Evolutionary conservation across 92 coral and sea anemone genomes (phyloP).

Genomic region (Siderastrea radians): DNA sequence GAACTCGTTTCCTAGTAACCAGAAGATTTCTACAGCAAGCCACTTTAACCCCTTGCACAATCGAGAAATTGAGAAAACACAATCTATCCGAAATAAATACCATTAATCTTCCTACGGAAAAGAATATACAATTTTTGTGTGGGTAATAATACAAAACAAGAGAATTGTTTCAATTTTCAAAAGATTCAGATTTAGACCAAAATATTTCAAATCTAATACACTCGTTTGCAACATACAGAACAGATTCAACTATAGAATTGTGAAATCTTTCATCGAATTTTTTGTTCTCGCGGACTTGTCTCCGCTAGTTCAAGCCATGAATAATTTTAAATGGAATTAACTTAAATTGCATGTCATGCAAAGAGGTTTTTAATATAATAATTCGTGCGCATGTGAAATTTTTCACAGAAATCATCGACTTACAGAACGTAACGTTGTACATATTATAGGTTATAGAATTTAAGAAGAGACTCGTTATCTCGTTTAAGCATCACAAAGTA

Average conservation of each 20-base stretch:
- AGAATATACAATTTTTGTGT: slow-evolving; percentile 13
- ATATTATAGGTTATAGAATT: slow-evolving; percentile 40
- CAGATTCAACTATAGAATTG: slow-evolving; percentile 17
- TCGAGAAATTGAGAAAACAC: not conserved
- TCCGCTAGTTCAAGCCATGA: slow-evolving; percentile 2
- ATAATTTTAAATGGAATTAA: slow-evolving; percentile 65
- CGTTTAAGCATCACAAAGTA: slow-evolving; percentile 7
- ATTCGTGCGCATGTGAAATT: slow-evolving; percentile 28
- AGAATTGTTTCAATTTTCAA: slow-evolving; percentile 21
- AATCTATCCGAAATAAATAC: slow-evolving; percentile 3
- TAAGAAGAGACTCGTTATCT: slow-evolving; percentile 31
- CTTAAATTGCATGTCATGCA: slow-evolving; percentile 45
- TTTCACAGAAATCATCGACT: slow-evolving; percentile 26
- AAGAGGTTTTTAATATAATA: slow-evolving; percentile 77
- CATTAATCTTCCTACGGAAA: slow-evolving; percentile 15
- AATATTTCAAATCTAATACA: slow-evolving; percentile 40
- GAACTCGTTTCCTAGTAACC: slow-evolving; percentile 12
- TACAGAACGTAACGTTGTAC: slow-evolving; percentile 42
- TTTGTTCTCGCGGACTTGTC: slow-evolving; percentile 42
- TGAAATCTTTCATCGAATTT: slow-evolving; percentile 18
- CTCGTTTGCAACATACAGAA: slow-evolving; percentile 26
- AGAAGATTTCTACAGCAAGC: not conserved
- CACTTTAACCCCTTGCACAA: slow-evolving; percentile 1
- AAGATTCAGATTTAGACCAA: slow-evolving; percentile 6
- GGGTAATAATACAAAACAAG: not conserved